Evolutionary conservation across 2,113 vertebrate species (phyloP).

Genomic region (Chaenocephalus aceratus): DNA sequence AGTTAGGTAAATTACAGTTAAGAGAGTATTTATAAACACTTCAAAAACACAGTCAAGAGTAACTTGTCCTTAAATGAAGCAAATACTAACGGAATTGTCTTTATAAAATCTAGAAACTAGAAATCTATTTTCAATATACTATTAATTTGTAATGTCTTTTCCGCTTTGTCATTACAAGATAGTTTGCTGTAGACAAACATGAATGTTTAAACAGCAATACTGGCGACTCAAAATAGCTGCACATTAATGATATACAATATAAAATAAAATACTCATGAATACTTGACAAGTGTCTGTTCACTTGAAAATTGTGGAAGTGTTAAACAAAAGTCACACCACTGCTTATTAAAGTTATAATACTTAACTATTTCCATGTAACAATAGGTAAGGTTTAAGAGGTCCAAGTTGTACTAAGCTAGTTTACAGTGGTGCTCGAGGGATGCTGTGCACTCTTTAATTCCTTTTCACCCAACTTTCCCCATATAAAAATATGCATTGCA

Average conservation of each 20-base stretch:
- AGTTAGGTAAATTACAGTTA: constrained; percentile 77
- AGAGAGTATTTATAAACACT: constrained; percentile 76
- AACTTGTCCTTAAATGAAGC: constrained; percentile 65
- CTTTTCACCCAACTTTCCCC: constrained; percentile 14
- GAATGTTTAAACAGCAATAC: constrained; percentile 73
- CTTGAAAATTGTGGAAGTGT: constrained; percentile 51
- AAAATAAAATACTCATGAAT: constrained; percentile 76
- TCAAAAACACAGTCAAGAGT: constrained; percentile 75
- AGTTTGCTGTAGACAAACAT: constrained; percentile 77
- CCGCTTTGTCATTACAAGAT: constrained; percentile 70
- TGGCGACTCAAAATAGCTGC: constrained; percentile 78
- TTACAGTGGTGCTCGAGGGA: constrained; percentile 71
- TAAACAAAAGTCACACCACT: constrained; percentile 67
- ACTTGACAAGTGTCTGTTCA: constrained; percentile 72
- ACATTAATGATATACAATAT: constrained; percentile 78
- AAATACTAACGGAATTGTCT: constrained; percentile 66
- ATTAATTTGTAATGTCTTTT: constrained; percentile 63
- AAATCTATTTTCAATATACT: constrained; percentile 61
- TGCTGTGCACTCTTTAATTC: constrained; percentile 54
- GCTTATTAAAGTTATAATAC: constrained; percentile 62
- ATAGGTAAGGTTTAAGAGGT: constrained; percentile 71
- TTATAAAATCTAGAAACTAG: constrained; percentile 65
- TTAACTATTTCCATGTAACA: constrained; percentile 68
- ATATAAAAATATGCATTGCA: constrained; percentile 50
- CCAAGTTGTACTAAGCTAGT: constrained; percentile 70